Base-by-base conservation (phyloP, 2,888 invertebrate genomes). In the Lithodes maja region DNA sequence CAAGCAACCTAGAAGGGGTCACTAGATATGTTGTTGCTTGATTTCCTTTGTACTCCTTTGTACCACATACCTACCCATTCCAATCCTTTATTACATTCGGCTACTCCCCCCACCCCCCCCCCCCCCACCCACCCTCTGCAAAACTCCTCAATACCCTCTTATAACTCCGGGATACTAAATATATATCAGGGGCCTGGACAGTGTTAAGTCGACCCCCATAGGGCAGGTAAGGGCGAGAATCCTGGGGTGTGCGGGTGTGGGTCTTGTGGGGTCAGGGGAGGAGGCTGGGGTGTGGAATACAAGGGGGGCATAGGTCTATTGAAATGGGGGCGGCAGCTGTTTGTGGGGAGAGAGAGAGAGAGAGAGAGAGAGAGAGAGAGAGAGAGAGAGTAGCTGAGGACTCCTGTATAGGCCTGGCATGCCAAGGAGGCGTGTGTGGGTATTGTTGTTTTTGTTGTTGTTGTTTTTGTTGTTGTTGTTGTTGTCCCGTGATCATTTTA, bases 231-330 rank as follows among this genome's bases (percentile, higher is more conserved):
- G 12, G 61, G 5, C 61, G 61, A 61, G 12, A 61, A 33, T 33
- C 33, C 33, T 33, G 33, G 33, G 33, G 0, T 33, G 33, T 33
- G 33, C 33, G 33, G 33, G 33, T 33, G 33, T 33, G 33, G 33
- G 33, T 33, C 33, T 33, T 33, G 33, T 33, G 33, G 33, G 33
- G 33, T 33, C 33, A 33, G 33, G 33, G 33, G 33, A 33, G 33
- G 33, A 33, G 33, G 33, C 33, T 33, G 33, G 33, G 33, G 33
- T 33, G 33, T 33, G 0, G 61, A 7, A 7, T 5, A 61, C 5
- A 61, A 61, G 61, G 61, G 61, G 61, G 61, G 71, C 71, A 71
- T 71, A 71, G 71, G 71, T 71, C 71, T 71, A 71, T 71, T 71
- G 15, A 71, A n/a, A 71, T 9, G 61, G 71, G 71, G 71, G 71